Percentiles rank a stretch among this genome's conserved stretches.
These are phyloP conservation scores for Dryobota labecula DNA, from an alignment of 2,888 invertebrate species.

Conservation along the genomic window DNA sequence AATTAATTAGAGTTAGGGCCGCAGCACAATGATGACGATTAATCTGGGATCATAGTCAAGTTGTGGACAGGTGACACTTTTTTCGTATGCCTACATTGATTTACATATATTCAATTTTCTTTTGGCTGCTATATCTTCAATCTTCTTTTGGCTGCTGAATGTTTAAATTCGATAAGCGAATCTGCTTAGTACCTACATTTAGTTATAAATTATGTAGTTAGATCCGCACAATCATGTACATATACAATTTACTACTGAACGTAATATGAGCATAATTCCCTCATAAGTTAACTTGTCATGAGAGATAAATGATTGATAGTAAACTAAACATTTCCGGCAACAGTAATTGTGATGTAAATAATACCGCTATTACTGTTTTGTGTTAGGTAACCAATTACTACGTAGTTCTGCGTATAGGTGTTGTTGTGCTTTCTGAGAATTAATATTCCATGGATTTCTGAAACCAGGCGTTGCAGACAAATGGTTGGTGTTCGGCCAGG, in stretches of 20 bases:
- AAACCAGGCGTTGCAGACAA: background rate
- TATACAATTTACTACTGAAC: background rate
- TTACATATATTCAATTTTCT: background rate
- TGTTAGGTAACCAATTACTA: background rate
- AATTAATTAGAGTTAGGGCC: background rate
- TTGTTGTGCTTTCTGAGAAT: background rate
- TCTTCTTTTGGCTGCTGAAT: background rate
- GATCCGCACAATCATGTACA: background rate
- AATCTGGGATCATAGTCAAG: background rate
- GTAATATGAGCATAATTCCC: constrained; percentile 26
- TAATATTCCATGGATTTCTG: constrained; percentile 7
- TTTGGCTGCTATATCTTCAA: too few species aligned
- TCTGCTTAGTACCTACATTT: background rate
- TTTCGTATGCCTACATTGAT: background rate
- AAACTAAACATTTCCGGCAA: constrained; percentile 25
- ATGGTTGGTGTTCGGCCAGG: background rate
- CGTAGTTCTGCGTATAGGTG: background rate
- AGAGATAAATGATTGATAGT: constrained; percentile 30
- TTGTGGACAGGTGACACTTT: background rate
- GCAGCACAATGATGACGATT: background rate
- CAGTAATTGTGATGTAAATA: constrained; percentile 6
- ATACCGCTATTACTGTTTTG: constrained; percentile 12
- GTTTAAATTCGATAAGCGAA: background rate
- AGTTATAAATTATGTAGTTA: background rate
- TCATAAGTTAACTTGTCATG: constrained; percentile 34